A percentile compares a stretch with the other conserved stretches of the same genome.
Conservation (phyloP, 92 coral and sea anemone genomes). For the Meandrina meandrites region DNA sequence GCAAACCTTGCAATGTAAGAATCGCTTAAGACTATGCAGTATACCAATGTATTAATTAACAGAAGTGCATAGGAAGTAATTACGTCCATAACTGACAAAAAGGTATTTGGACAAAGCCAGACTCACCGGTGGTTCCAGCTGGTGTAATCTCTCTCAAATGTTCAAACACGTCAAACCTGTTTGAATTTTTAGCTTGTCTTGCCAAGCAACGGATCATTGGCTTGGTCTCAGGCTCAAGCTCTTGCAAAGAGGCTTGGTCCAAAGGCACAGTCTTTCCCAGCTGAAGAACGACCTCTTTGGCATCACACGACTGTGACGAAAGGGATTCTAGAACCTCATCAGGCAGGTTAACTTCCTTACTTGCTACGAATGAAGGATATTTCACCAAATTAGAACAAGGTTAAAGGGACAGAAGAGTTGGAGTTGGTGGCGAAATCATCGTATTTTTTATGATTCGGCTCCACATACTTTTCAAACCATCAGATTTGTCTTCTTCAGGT, state of each 20-base stretch:
- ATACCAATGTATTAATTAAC: too few relatives aligned
- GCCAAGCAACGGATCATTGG: conserved; percentile 16
- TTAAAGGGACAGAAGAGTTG: too few relatives aligned
- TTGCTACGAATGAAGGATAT: not conserved
- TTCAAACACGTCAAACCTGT: conserved; percentile 11
- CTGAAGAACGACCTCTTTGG: not conserved
- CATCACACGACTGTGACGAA: not conserved
- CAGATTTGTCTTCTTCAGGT: too few relatives aligned
- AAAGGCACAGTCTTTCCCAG: conserved; percentile 8
- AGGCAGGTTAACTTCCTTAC: not conserved
- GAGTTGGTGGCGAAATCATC: too few relatives aligned
- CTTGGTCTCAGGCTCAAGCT: conserved; percentile 5
- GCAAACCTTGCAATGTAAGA: too few relatives aligned
- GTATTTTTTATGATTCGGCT: too few relatives aligned
- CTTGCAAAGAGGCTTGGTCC: conserved; percentile 11
- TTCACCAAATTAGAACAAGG: too few relatives aligned
- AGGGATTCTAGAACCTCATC: not conserved
- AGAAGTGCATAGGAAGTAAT: too few relatives aligned
- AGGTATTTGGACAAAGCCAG: too few relatives aligned
- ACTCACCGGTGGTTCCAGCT: conserved; percentile 44
- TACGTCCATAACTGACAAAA: too few relatives aligned
- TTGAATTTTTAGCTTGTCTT: not conserved
- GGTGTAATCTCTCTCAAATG: conserved; percentile 30
- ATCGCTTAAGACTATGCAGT: too few relatives aligned
- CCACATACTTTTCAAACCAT: too few relatives aligned